These are phyloP conservation scores for Trachops cirrhosus DNA, from an alignment of 2,797 vertebrate genomes.

Conservation along the genomic window DNA sequence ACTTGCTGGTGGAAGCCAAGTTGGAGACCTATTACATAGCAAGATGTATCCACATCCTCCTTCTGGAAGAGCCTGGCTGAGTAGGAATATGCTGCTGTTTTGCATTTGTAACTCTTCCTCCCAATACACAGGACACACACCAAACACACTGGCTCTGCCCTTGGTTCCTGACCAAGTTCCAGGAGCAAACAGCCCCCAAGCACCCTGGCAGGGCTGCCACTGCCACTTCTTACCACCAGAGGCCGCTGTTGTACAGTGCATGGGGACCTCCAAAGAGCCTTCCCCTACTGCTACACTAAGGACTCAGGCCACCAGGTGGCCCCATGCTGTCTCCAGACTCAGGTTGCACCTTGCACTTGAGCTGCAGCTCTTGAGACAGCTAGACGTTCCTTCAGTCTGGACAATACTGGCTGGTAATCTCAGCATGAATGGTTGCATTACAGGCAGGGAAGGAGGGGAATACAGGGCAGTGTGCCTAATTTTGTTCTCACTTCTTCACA, in stretches of 20 bases:
- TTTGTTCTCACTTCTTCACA: neutral
- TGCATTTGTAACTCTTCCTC: neutral
- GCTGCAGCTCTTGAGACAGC: neutral
- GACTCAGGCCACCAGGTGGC: too few relatives aligned
- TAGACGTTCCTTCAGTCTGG: neutral
- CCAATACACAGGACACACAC: neutral
- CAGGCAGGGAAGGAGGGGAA: neutral
- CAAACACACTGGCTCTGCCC: neutral
- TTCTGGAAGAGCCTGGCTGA: neutral
- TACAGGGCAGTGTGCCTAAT: neutral
- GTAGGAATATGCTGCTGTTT: neutral
- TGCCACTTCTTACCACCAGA: slow-evolving; percentile 72
- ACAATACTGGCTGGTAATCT: neutral
- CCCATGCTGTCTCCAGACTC: neutral
- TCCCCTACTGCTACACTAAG: accelerated
- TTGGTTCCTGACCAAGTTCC: too few relatives aligned
- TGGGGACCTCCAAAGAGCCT: neutral
- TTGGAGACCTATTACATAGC: neutral
- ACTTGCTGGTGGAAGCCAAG: neutral
- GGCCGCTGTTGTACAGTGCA: slow-evolving; percentile 77
- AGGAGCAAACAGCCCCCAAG: neutral
- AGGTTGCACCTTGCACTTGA: neutral
- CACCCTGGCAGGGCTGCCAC: neutral
- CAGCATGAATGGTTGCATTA: neutral
- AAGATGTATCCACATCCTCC: neutral